Base-by-base conservation (phyloP, 2,113 vertebrate genomes). In the Mus musculus region DNA sequence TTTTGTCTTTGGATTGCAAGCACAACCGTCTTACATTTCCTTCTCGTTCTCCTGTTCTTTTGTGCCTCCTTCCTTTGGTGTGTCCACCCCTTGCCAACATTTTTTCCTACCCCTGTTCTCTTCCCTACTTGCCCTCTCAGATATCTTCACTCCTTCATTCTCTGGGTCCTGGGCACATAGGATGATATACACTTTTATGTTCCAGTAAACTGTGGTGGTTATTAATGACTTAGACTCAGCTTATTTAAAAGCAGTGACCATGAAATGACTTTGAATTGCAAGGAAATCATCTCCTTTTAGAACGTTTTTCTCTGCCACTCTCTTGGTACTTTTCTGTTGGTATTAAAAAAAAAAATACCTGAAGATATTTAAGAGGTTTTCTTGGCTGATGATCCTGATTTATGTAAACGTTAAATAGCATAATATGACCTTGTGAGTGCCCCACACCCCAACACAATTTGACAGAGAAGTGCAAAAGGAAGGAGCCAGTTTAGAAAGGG, bases 261-360 rank as follows among this genome's bases (percentile, higher is more conserved):
- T 17, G 59, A 12, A 63, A n/a, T 4, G 39, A 71, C 4, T 75
- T 88, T 26, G 89, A 97, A 97, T 95, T 59, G 3, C 42, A 84
- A 81, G 91, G 81, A 94, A 95, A 78, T 89, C 81, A 63, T 93
- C 39, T 91, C 72, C n/a, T 91, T 75, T 91, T 22, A 30, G 20
- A 76, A 13, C 82, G 75, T 91, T 97, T 97, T 91, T 54, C 0
- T 61, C 2, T 92, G 63, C 52, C 49, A 89, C 3, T 69, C 3
- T 39, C 63, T 80, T 91, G 30, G 46, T 80, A 69, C n/a, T 28
- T 69, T 30, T 69, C 22, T 91, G 24, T 52, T 39, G 19, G 10
- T 33, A 17, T 33, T 49, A 33, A 46, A 3, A 39, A 20, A 42
- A 75, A 16, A 24, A 24, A 76, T 36, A 13, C 28, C 7, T 7